These are phyloP conservation scores for Helicoverpa zea DNA, from an alignment of 1,140 invertebrate genomes.

Conservation along the genomic window DNA sequence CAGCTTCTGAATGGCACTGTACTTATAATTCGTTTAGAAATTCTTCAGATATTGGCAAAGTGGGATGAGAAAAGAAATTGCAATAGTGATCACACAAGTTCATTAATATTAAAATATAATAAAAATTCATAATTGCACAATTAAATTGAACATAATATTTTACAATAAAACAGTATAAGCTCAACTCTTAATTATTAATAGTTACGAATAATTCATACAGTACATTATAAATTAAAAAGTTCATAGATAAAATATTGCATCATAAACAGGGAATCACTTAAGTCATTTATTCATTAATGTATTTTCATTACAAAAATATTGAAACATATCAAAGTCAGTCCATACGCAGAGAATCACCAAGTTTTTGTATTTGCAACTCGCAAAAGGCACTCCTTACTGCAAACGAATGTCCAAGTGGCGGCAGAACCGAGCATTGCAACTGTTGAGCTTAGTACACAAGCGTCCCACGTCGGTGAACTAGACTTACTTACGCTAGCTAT, in stretches of 20 bases:
- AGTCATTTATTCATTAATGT: conserved; percentile 50
- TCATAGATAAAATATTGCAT: conserved; percentile 45
- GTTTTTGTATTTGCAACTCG: conserved; percentile 59
- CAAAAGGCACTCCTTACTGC: conserved; percentile 75
- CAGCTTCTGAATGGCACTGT: conserved; percentile 56
- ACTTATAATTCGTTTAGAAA: conserved; percentile 60
- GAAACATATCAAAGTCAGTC: conserved; percentile 75
- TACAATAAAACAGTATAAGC: conserved; percentile 68
- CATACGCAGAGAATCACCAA: conserved; percentile 67
- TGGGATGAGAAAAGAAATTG: conserved; percentile 63
- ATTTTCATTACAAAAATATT: conserved; percentile 70
- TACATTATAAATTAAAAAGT: conserved; percentile 41
- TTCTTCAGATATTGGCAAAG: conserved; percentile 62
- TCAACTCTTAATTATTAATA: conserved; percentile 59
- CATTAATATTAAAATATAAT: conserved; percentile 56
- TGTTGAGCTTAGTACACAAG: conserved; percentile 61
- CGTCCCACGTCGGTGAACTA: conserved; percentile 47
- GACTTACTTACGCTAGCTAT: conserved; percentile 46
- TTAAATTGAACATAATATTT: conserved; percentile 65
- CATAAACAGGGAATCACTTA: conserved; percentile 39
- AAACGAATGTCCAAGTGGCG: conserved; percentile 56
- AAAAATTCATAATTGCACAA: conserved; percentile 65
- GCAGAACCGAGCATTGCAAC: conserved; percentile 51
- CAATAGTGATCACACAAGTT: conserved; percentile 55
- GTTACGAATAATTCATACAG: conserved; percentile 38